phyloP scores from a whole-genome alignment of 2,113 vertebrate species.

The Menura novaehollandiae region DNA sequence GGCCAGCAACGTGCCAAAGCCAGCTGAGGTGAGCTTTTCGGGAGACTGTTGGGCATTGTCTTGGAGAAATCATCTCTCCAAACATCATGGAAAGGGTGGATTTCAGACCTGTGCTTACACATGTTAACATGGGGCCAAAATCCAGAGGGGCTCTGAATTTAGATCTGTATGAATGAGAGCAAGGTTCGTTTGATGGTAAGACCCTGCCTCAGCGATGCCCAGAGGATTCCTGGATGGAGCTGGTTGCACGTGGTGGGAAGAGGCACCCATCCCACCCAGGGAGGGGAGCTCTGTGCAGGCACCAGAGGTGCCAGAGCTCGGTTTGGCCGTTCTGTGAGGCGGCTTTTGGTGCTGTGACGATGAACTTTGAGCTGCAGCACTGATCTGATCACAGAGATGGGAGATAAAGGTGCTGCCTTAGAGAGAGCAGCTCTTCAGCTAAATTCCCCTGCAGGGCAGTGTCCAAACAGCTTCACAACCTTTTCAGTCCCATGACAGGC shows the following conservation, averaged over 20 bases:
- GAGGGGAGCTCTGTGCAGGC: background rate
- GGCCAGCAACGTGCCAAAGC: background rate
- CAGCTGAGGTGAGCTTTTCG: background rate
- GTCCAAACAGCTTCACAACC: background rate
- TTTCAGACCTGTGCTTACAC: background rate
- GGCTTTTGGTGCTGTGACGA: rapidly evolving
- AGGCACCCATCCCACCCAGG: rapidly evolving
- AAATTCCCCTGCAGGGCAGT: background rate
- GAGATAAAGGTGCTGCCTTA: background rate
- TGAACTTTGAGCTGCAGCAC: rapidly evolving
- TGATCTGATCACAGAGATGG: background rate
- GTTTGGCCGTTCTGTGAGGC: background rate
- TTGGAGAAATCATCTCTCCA: background rate
- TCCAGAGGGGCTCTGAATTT: background rate
- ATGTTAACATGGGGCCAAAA: background rate
- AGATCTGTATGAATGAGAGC: rapidly evolving
- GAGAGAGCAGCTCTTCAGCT: background rate
- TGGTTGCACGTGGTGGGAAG: background rate
- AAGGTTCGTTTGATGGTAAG: background rate
- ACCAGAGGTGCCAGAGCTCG: rapidly evolving
- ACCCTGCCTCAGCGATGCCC: background rate
- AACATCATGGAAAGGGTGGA: background rate
- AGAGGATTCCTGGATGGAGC: background rate
- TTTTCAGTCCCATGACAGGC: background rate
- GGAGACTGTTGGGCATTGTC: background rate